Percentiles rank a stretch among this genome's conserved stretches.
These are phyloP conservation scores for Parazoanthus swiftii DNA, from an alignment of 92 coral and sea anemone species.

Conservation along the genomic window DNA sequence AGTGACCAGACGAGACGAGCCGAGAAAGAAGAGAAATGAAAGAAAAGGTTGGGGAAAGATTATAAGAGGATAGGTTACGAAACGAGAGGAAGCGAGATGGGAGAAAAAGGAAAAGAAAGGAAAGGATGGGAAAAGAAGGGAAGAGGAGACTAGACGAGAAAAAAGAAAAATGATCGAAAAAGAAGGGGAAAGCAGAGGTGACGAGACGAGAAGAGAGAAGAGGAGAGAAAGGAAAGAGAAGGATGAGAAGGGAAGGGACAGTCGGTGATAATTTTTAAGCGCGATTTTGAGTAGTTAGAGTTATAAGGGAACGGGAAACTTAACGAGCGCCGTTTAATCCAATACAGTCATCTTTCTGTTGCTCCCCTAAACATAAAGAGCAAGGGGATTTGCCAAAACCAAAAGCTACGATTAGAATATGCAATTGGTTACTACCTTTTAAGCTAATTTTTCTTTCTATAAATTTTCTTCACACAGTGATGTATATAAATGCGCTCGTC, in stretches of 20 bases:
- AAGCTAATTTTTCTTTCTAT: neutral
- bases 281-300: neutral
- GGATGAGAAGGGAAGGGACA: neutral
- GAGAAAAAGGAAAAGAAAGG: neutral
- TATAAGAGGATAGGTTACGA: neutral
- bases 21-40: neutral
- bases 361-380: too few relatives aligned
- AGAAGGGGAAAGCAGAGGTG: neutral
- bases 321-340: too few relatives aligned
- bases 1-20: too few relatives aligned
- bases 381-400: too few relatives aligned
- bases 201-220: neutral
- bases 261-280: neutral
- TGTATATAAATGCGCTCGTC: constrained; percentile 93
- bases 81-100: too few relatives aligned
- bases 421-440: neutral
- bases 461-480: constrained; percentile 59
- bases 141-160: neutral
- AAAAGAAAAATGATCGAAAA: neutral
- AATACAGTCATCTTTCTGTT: too few relatives aligned
- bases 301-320: neutral
- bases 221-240: neutral
- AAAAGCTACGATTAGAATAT: too few relatives aligned
- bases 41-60: neutral
- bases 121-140: neutral